Conservation (phyloP, 2,888 invertebrate genomes). For the Drosophila falleni region DNA sequence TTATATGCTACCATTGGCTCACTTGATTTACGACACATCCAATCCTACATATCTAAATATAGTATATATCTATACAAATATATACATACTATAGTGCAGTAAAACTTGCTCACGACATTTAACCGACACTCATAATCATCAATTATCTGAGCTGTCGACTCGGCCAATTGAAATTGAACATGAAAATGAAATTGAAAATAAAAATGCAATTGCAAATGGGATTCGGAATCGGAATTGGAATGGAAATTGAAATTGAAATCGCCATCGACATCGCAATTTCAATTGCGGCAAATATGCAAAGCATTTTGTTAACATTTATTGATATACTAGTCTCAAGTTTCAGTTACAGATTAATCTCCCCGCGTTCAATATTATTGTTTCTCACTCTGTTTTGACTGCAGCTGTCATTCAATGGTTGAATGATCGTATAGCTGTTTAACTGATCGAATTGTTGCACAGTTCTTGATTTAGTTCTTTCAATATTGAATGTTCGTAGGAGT, state of each 20-base stretch:
- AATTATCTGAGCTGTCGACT: conserved; percentile 70
- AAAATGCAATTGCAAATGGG: conserved; percentile 35
- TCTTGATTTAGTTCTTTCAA: not conserved
- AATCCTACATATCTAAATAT: conserved; percentile 13
- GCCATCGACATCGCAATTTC: conserved; percentile 28
- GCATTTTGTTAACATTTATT: conserved; percentile 44
- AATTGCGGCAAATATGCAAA: conserved; percentile 57
- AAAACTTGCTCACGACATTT: conserved; percentile 68
- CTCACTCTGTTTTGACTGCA: conserved; percentile 61
- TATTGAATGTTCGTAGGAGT: not conserved
- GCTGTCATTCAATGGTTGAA: conserved; percentile 54
- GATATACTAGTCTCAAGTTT: conserved; percentile 8
- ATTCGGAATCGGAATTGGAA: conserved; percentile 21
- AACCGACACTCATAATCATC: conserved; percentile 72
- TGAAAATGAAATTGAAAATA: conserved; percentile 35
- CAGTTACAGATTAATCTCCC: conserved; percentile 10
- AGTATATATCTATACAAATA: not conserved
- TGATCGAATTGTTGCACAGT: not conserved
- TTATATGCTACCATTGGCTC: conserved; percentile 32
- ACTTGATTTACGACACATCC: conserved; percentile 53
- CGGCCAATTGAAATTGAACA: conserved; percentile 53
- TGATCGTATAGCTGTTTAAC: not conserved
- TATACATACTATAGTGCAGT: conserved; percentile 23
- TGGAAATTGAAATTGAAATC: no score
- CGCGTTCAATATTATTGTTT: conserved; percentile 10